Conservation (phyloP, 2,797 vertebrate species). For the Capromys pilorides region DNA sequence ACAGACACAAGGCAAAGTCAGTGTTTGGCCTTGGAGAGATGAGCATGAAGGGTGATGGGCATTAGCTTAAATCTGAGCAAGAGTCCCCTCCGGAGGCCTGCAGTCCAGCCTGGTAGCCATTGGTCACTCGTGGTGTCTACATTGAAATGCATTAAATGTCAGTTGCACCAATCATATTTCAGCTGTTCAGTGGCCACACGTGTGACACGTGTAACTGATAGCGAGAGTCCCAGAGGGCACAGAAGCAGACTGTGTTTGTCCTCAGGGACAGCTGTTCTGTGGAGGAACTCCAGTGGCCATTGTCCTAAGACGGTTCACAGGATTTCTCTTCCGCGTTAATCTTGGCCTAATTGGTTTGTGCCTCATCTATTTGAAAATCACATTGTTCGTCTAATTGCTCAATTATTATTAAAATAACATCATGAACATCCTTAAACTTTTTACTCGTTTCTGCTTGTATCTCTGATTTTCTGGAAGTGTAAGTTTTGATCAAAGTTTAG, state of each 20-base stretch:
- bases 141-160: not conserved
- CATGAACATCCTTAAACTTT: not conserved
- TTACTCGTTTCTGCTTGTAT: not conserved
- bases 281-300: not conserved
- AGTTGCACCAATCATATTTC: not conserved
- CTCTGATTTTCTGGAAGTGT: not conserved
- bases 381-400: not conserved
- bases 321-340: not conserved
- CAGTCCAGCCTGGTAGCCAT: not conserved
- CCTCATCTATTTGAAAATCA: not conserved
- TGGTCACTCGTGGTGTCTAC: not conserved
- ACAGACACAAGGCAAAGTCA: not conserved
- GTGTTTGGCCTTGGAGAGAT: not conserved
- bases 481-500: not conserved
- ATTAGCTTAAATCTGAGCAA: no score
- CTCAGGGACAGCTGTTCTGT: not conserved
- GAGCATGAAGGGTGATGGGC: not conserved
- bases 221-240: not conserved
- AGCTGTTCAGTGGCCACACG: not conserved
- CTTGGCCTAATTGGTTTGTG: not conserved
- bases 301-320: not conserved
- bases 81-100: not conserved
- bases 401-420: not conserved
- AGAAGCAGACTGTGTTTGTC: not conserved
- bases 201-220: no score